phyloP scores from a whole-genome alignment of 2,113 vertebrate species.

The Asarcornis scutulata region DNA sequence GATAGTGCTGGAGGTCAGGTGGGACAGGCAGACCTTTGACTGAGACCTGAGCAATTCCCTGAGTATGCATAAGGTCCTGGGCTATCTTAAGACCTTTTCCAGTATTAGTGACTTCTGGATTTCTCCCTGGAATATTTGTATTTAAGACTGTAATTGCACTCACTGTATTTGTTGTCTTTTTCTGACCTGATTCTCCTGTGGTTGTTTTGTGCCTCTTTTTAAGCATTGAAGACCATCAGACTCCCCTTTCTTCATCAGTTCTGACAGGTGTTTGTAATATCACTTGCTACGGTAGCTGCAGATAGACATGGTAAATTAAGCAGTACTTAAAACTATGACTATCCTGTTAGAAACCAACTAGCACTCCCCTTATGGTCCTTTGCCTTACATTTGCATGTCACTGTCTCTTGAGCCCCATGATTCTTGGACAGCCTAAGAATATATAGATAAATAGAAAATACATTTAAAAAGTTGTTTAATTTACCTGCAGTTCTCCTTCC shows the following conservation, averaged over 20 bases:
- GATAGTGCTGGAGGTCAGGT: background rate
- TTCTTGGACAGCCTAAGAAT: background rate
- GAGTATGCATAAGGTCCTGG: background rate
- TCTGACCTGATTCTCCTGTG: background rate
- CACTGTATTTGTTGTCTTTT: background rate
- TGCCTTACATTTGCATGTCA: background rate
- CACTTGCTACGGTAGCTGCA: background rate
- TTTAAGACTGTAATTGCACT: background rate
- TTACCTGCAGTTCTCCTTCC: conserved; percentile 97
- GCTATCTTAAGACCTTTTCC: background rate
- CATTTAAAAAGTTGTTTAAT: background rate
- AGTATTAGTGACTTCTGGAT: background rate
- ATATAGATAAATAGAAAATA: background rate
- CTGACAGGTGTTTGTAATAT: background rate
- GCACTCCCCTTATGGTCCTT: background rate
- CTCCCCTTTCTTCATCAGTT: background rate
- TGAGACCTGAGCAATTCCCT: background rate
- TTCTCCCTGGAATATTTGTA: background rate
- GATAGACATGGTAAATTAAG: background rate
- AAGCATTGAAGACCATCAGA: background rate
- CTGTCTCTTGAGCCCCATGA: background rate
- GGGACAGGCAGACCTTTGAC: background rate
- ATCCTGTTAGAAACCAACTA: background rate
- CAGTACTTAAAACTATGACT: background rate
- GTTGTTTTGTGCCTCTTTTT: background rate